Base-by-base conservation (phyloP, 1,140 invertebrate species). In the Drosophila varians region DNA sequence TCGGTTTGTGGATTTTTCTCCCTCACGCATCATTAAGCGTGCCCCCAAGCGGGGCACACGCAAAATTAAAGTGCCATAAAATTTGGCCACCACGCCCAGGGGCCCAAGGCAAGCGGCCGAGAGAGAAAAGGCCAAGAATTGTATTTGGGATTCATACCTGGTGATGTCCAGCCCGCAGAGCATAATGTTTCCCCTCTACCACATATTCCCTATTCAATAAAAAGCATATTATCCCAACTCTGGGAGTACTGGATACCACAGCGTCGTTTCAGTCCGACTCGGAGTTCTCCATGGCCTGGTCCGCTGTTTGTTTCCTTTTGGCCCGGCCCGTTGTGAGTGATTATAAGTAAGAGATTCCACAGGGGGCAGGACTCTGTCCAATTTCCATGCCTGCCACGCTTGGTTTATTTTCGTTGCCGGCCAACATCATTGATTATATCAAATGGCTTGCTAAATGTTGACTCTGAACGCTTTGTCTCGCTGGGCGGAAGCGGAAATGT, bases 41-140 rank as follows among this genome's bases (percentile, higher is more conserved):
- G 43, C 31, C 71, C 45, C 53, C 47, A 58, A 65, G 51, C 55
- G 51, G 9, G 36, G 36, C 53, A 36, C 61, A 75, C 71, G 65
- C 75, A 86, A 84, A n/a, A 84, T 84, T 86, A 86, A 84, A 84
- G 65, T 75, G 65, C 57, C 71, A 74, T 72, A 71, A 55, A 84
- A 76, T 68, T 68, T 76, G 40, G 12, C 43, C 43, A 60, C 34
- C 66, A 62, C 73, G 56, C 60, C 56, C 68, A 45, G 40, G 14
- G 38, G 28, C 42, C 12, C 12, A 38, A 19, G 25, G 12, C n/a
- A 36, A 46, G 36, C 54, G 47, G 43, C 31, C 43, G 23, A 42
- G 46, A 12, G n/a, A 21, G 40, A 16, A 25, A 16, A 26, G 16
- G 28, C 14, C 19, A 49, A 26, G 14, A 54, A 54, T 14, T 23